phyloP scores from a whole-genome alignment of 1,140 invertebrate genomes.

The Leptonema lineaticorne region DNA sequence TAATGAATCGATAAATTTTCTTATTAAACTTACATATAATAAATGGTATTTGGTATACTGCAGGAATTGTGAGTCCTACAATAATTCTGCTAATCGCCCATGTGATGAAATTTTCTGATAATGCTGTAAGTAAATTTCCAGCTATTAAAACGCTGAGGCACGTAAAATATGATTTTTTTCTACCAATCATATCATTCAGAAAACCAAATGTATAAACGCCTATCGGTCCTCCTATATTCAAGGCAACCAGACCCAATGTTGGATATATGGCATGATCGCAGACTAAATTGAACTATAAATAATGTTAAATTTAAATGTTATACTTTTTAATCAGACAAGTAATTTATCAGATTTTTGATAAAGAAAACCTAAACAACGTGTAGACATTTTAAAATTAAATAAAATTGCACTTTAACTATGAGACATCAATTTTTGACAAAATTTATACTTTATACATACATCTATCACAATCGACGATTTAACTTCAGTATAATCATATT shows the following conservation, averaged over 20 bases:
- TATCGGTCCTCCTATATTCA: slow-evolving; percentile 81
- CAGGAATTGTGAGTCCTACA: slow-evolving; percentile 85
- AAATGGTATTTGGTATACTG: slow-evolving; percentile 93
- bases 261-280: slow-evolving; percentile 83
- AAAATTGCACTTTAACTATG: too few species aligned
- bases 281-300: slow-evolving; percentile 79
- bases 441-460: too few species aligned
- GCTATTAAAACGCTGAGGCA: slow-evolving; percentile 75
- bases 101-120: slow-evolving; percentile 74
- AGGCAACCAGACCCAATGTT: slow-evolving; percentile 76
- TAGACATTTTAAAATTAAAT: slow-evolving; percentile 26
- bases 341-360: slow-evolving; percentile 7
- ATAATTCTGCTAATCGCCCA: slow-evolving; percentile 78
- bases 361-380: slow-evolving; percentile 7
- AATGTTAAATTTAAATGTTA: slow-evolving; percentile 1
- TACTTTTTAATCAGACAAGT: slow-evolving; percentile 1
- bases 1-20: not conserved
- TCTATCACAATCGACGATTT: slow-evolving; percentile 79
- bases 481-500: slow-evolving; percentile 70
- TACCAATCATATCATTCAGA: slow-evolving; percentile 80
- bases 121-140: slow-evolving; percentile 75
- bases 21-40: slow-evolving; percentile 76
- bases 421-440: too few species aligned
- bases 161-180: slow-evolving; percentile 78
- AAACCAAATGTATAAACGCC: slow-evolving; percentile 84